Percentiles rank a stretch among this genome's conserved stretches.
These are phyloP conservation scores for Falcaria lacertinaria DNA, from an alignment of 2,888 invertebrate genomes.

Conservation along the genomic window DNA sequence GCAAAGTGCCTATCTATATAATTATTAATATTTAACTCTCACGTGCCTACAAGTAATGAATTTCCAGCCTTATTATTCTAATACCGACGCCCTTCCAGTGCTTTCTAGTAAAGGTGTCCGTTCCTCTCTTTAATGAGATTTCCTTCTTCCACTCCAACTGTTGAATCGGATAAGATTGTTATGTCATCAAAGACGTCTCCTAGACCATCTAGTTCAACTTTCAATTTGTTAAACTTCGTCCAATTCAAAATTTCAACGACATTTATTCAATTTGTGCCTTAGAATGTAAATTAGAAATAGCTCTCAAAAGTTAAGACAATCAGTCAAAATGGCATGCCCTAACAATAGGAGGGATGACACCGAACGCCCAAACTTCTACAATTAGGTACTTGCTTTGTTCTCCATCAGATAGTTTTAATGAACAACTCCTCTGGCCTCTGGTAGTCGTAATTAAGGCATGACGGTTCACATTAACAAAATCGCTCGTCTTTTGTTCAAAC, in stretches of 20 bases:
- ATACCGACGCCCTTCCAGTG: too few relatives aligned
- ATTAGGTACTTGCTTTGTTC: conserved; percentile 25
- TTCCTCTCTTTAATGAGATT: conserved; percentile 29
- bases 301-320: neutral
- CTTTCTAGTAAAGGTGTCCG: too few relatives aligned
- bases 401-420: conserved; percentile 24
- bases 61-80: too few relatives aligned
- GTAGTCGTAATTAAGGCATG: conserved; percentile 21
- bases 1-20: too few relatives aligned
- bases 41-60: too few relatives aligned
- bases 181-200: conserved; percentile 15
- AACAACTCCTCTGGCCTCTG: conserved; percentile 9
- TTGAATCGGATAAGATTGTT: conserved; percentile 15
- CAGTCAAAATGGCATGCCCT: conserved; percentile 2
- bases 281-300: neutral
- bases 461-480: conserved; percentile 6
- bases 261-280: neutral
- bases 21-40: too few relatives aligned
- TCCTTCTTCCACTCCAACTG: conserved; percentile 11
- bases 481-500: too few relatives aligned
- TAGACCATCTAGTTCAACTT: conserved; percentile 12
- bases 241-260: neutral
- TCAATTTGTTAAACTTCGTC: conserved; percentile 5
- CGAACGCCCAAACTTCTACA: conserved; percentile 15
- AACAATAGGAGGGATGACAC: neutral